Evolutionary conservation across 2,113 vertebrate species (phyloP), one percentile per base, ranked within the genome.

Genomic region (Hucho hucho): DNA sequence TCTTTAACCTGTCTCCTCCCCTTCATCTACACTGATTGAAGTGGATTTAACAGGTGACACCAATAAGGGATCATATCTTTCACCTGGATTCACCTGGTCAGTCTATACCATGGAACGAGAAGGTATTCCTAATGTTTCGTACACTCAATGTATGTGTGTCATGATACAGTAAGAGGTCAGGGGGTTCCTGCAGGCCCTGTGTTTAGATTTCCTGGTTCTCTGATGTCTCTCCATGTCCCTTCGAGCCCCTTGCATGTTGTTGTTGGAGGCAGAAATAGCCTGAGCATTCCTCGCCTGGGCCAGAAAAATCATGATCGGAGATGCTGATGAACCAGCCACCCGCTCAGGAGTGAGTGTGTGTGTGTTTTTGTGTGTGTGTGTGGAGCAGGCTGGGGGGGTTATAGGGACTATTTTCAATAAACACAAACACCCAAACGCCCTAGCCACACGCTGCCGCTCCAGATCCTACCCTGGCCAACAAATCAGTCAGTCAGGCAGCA

Each of bases 401-500:
- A 58, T 37, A 47, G 25, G 72, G n/a, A 64, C 77, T 78, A 37
- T 73, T 83, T 85, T 82, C 83, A 84, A 70, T 77, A 72, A 77
- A 70, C 86, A 78, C 79, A 78, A 79, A 77, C 77, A 69, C 85
- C 37, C 7, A 37, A 0, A 77, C 32, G 13, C 69, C 63, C 67
- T 75, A 29, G 4, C 32, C 49, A 43, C 47, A 43, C 67, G 11
- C 49, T 14, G 24, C 20, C 64, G 56, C 73, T 67, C 75, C 69
- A 1, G 24, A 12, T 14, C n/a, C 59, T 14, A 37, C 37, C 37
- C 37, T 37, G 37, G 37, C 37, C 87, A 85, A 77, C 47, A 84
- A 88, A 81, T 85, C 89, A 88, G 79, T 75, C 86, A 80, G 88
- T 1, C 6, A 37, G 37, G 37, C 37, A 37, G 6, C 37, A 37